These are phyloP conservation scores for Platyscapa corneri DNA, from an alignment of 1,140 invertebrate species.

Conservation along the genomic window DNA sequence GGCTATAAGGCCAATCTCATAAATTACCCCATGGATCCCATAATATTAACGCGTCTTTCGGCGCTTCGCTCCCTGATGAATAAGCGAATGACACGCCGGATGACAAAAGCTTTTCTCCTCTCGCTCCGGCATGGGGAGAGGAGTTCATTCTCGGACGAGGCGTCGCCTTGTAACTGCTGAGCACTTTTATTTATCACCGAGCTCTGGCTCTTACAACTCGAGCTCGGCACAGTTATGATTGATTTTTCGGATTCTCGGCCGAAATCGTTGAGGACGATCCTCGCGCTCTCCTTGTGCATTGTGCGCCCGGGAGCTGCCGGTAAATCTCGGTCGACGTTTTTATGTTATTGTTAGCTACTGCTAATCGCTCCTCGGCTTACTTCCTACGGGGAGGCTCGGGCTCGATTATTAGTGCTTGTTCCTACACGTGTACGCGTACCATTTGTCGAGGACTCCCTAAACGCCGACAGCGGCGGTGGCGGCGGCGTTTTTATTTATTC, in stretches of 20 bases:
- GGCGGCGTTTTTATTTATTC: no score
- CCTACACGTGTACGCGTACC: no score
- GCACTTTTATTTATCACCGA: conserved; percentile 31
- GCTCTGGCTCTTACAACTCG: background rate
- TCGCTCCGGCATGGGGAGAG: conserved; percentile 43
- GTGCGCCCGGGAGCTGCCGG: background rate
- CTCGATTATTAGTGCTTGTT: conserved; percentile 44
- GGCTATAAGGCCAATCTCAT: conserved; percentile 59
- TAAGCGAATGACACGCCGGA: conserved; percentile 42
- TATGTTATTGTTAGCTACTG: conserved; percentile 13
- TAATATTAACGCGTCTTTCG: conserved; percentile 37
- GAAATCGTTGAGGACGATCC: conserved; percentile 45
- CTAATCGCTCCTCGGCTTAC: conserved; percentile 25
- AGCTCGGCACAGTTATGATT: conserved; percentile 37
- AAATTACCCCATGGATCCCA: conserved; percentile 60
- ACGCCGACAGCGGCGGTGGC: no score
- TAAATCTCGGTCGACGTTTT: conserved; percentile 30
- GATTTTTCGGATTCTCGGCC: conserved; percentile 38
- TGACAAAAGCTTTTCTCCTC: conserved; percentile 47
- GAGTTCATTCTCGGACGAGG: conserved; percentile 51
- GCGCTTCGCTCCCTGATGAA: conserved; percentile 18
- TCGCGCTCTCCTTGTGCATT: background rate
- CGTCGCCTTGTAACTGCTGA: conserved; percentile 32
- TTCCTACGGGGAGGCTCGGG: background rate
- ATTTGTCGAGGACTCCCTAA: no score